phyloP scores from a whole-genome alignment of 2,113 vertebrate genomes.

The Jacana jacana region DNA sequence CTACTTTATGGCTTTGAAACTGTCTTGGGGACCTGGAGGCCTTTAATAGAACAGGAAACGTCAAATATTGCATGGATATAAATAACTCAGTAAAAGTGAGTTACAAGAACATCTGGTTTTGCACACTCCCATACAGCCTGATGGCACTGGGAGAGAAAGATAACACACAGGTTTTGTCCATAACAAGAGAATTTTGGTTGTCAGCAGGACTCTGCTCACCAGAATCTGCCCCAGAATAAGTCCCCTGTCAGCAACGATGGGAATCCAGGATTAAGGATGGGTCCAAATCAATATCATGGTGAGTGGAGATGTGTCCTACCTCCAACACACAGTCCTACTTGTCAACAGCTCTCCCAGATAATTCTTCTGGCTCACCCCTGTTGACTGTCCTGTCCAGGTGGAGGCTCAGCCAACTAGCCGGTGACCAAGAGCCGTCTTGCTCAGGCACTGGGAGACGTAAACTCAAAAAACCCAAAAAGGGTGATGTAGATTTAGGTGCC shows the following conservation, averaged over 20 bases:
- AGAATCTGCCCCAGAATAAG: not conserved
- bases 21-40: conserved; percentile 36
- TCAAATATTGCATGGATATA: conserved; percentile 67
- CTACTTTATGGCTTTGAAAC: not conserved
- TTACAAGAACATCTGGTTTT: conserved; percentile 66
- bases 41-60: conserved; percentile 67
- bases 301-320: not conserved
- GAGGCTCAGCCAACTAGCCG: not conserved
- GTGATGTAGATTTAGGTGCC: not conserved
- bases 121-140: not conserved
- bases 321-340: not conserved
- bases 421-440: not conserved
- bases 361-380: not conserved
- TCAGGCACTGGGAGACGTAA: not conserved
- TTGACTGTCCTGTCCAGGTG: not conserved
- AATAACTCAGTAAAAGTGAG: conserved; percentile 59
- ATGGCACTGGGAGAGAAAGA: conserved; percentile 3
- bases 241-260: not conserved
- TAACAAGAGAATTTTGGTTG: not conserved
- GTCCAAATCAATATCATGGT: not conserved
- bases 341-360: not conserved
- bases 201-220: conserved; percentile 25
- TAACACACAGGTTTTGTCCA: not conserved
- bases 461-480: not conserved
- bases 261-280: not conserved